Percentiles rank a stretch among this genome's conserved stretches.
Evolutionary conservation across 2,113 vertebrate genomes (phyloP).

Genomic region (Alces alces): DNA sequence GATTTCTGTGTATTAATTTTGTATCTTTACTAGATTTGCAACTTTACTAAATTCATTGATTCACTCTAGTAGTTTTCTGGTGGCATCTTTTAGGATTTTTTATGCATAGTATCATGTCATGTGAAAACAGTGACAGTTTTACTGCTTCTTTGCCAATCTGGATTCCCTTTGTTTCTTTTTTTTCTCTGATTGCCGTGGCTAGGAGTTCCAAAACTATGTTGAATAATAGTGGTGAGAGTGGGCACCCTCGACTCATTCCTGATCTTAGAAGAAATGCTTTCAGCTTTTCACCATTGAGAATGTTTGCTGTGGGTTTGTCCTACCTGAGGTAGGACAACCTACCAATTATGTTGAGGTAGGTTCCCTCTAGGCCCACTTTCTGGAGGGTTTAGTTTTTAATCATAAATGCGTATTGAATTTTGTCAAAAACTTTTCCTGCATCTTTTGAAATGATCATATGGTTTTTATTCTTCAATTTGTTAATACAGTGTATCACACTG

Average conservation of each 20-base stretch:
- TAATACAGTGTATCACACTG: background rate
- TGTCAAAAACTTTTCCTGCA: background rate
- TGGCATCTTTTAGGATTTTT: background rate
- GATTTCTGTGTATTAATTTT: background rate
- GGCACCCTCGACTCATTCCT: background rate
- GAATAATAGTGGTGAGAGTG: background rate
- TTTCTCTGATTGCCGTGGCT: background rate
- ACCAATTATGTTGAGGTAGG: background rate
- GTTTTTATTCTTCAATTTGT: background rate
- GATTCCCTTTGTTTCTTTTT: background rate
- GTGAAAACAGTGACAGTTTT: background rate
- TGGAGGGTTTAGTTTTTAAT: background rate
- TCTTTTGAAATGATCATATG: background rate
- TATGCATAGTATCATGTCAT: background rate
- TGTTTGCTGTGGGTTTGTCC: background rate
- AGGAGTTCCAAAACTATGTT: background rate
- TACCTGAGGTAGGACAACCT: background rate
- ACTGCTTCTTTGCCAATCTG: background rate
- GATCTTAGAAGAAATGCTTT: background rate
- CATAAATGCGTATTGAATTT: background rate
- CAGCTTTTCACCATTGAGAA: background rate
- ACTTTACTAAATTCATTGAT: background rate
- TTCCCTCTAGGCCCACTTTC: background rate
- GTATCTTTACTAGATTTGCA: background rate
- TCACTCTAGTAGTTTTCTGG: background rate